Evolutionary conservation across 1,140 invertebrate species (phyloP).

Genomic region (Penaeus japonicus): DNA sequence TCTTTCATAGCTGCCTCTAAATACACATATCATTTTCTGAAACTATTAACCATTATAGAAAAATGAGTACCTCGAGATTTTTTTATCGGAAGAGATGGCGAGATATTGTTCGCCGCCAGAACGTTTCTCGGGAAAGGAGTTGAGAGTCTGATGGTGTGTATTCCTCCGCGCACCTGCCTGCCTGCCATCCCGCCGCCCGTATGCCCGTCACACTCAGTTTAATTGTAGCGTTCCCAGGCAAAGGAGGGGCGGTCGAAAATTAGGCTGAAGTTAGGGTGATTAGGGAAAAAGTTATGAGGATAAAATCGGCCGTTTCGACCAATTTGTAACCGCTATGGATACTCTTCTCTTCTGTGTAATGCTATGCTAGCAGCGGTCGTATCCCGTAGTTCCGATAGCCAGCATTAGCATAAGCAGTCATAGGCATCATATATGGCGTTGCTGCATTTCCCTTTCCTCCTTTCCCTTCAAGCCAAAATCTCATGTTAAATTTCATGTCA

Average conservation of each 20-base stretch:
- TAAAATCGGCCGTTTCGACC: slow-evolving; percentile 17
- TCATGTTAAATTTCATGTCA: too few relatives aligned
- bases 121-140: neutral
- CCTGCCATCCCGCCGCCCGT: neutral
- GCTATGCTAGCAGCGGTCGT: too few relatives aligned
- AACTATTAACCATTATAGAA: too few relatives aligned
- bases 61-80: too few relatives aligned
- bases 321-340: slow-evolving; percentile 28
- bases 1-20: too few relatives aligned
- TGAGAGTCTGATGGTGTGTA: neutral
- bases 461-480: too few relatives aligned
- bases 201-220: slow-evolving; percentile 43
- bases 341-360: neutral
- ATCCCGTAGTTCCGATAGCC: too few relatives aligned
- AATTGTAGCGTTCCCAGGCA: slow-evolving; percentile 32
- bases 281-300: slow-evolving; percentile 35
- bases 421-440: too few relatives aligned
- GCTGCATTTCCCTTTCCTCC: too few relatives aligned
- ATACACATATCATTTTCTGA: too few relatives aligned
- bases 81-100: neutral
- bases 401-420: too few relatives aligned
- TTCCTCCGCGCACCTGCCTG: neutral
- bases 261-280: slow-evolving; percentile 32
- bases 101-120: neutral
- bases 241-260: slow-evolving; percentile 34